Base-by-base conservation (phyloP, 2,797 vertebrate genomes). In the Eupleurogrammus muticus region DNA sequence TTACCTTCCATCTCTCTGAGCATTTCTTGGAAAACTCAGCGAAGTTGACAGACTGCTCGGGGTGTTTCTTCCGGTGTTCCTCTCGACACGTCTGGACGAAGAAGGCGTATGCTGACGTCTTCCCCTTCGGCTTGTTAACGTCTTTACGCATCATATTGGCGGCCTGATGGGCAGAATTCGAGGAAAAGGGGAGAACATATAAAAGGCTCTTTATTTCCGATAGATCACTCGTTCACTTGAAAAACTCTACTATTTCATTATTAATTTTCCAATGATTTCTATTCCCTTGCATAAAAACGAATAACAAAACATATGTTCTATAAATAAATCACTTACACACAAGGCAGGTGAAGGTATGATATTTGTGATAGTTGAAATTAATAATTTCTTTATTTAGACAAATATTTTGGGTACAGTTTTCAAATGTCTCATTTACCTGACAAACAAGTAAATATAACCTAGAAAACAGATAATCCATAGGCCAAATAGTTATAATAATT, bases 11-110 rank as follows among this genome's bases (percentile, higher is more conserved):
- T 79, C 95, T 91, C 93, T 97, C 96, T 0, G 96, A 98, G 72
- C 96, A 97, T 17, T 97, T 97, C 94, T 97, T 97, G 84, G 97
- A 98, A 90, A 98, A 98, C 82, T 97, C 96, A 0, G 96, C 92
- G 17, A 98, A 98, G 92, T 97, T 97, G 72, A 98, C 96, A 0
- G 95, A 95, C 10, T 96, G 94, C 73, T 96, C 97, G 0, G 96
- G 97, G 82, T 95, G 94, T 11, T 98, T 98, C 92, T 96, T 96
- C 60, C 97, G 96, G 85, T 98, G 97, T 60, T 98, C 97, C 51
- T 98, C 96, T 9, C 96, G 88, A 89, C 96, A 97, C 0, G 96
- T 97, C 88, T 98, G 96, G 73, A 98, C 96, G 53, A 98, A 98
- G 92, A 95, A 98, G 9, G 96, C 96, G 24, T 98, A 98, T 1